A percentile compares a stretch with the other conserved stretches of the same genome.
These are phyloP conservation scores for Dyspetes luteomarginatus DNA, from an alignment of 2,888 invertebrate genomes.

Conservation along the genomic window DNA sequence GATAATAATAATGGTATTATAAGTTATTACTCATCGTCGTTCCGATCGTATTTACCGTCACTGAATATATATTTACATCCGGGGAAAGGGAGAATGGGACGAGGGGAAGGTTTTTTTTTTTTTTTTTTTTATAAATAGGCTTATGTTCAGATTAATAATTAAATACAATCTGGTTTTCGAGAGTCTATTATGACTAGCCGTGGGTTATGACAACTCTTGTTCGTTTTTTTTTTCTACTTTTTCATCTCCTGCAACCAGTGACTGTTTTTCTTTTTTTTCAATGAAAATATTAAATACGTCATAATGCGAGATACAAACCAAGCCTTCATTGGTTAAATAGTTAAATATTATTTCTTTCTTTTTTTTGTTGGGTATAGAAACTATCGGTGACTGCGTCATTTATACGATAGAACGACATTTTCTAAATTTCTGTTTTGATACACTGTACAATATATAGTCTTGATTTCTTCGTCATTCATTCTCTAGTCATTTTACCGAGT, in stretches of 20 bases:
- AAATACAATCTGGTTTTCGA: conserved; percentile 81
- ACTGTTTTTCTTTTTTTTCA: conserved; percentile 66
- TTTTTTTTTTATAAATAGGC: conserved; percentile 76
- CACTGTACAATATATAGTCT: conserved; percentile 78
- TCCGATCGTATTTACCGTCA: conserved; percentile 68
- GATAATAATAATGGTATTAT: conserved; percentile 77
- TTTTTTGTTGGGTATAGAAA: conserved; percentile 49
- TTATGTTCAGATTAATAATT: conserved; percentile 76
- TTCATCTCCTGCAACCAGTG: conserved; percentile 68
- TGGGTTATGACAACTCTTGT: conserved; percentile 47
- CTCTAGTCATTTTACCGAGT: not conserved
- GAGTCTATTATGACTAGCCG: conserved; percentile 80
- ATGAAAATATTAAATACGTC: conserved; percentile 63
- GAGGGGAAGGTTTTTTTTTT: not conserved
- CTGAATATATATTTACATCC: conserved; percentile 80
- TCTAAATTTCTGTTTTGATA: conserved; percentile 74
- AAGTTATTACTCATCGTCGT: conserved; percentile 73
- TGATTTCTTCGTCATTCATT: conserved; percentile 60
- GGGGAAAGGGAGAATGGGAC: conserved; percentile 37
- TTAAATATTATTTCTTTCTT: conserved; percentile 53
- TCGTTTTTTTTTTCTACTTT: conserved; percentile 57
- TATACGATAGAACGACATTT: conserved; percentile 62
- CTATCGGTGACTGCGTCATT: conserved; percentile 59
- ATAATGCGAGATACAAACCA: conserved; percentile 62
- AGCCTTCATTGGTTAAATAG: conserved; percentile 61